Evolutionary conservation across 2,113 vertebrate species (phyloP).

Genomic region (Rhabdornis inornatus): DNA sequence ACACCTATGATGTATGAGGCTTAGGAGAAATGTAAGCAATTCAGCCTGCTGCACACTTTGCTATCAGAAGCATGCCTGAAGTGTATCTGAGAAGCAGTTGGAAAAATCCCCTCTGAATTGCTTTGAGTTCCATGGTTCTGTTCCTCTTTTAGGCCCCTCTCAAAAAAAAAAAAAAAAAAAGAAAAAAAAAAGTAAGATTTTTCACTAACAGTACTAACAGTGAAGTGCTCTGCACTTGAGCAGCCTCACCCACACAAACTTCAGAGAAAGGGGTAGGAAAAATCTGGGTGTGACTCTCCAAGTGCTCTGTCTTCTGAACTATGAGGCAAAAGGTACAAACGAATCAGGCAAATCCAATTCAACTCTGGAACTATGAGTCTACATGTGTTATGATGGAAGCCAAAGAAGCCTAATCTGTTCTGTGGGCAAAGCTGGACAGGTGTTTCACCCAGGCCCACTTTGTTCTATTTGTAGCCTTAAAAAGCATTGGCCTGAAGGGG

Average conservation of each 20-base stretch:
- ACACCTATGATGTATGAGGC: not conserved
- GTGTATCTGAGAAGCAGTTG: not conserved
- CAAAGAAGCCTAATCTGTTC: not conserved
- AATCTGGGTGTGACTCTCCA: not conserved
- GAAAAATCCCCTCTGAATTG: not conserved
- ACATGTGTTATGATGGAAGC: not conserved
- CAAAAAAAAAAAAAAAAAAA: not conserved
- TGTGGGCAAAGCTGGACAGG: not conserved
- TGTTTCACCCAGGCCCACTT: not conserved
- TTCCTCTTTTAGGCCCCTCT: not conserved
- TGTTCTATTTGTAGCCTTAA: not conserved
- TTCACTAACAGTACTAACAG: not conserved
- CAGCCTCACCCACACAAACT: not conserved
- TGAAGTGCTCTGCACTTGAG: not conserved
- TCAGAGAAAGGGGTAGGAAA: not conserved
- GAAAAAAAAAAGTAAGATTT: not conserved
- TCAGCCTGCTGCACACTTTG: not conserved
- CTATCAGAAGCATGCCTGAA: not conserved
- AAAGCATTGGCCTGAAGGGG: not conserved
- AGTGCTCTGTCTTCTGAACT: not conserved
- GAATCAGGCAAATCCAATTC: not conserved
- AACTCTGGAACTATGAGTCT: not conserved
- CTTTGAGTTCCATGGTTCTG: not conserved
- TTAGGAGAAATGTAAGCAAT: not conserved
- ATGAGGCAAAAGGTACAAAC: not conserved